Conservation (phyloP, 2,113 vertebrate species). For the Proteles cristata region DNA sequence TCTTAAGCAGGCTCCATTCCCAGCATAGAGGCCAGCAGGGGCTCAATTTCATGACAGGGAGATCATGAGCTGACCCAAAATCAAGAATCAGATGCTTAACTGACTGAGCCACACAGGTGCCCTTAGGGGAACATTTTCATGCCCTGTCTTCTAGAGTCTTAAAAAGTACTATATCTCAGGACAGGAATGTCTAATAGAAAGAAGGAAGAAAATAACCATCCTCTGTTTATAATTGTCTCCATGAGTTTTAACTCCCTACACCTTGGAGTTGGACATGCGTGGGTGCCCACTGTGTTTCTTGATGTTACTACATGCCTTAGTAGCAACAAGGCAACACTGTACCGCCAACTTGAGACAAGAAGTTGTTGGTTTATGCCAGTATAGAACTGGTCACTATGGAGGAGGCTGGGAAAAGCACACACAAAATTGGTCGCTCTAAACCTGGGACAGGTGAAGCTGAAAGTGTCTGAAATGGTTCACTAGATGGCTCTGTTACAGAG, state of each 20-base stretch:
- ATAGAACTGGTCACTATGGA: background rate
- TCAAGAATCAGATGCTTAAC: too few relatives aligned
- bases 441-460: background rate
- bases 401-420: background rate
- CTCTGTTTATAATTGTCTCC: background rate
- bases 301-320: background rate
- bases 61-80: too few relatives aligned
- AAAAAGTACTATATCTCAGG: background rate
- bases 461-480: background rate
- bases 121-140: background rate
- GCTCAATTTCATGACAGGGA: too few relatives aligned
- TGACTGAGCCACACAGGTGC: too few relatives aligned
- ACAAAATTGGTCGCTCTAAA: background rate
- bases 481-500: background rate
- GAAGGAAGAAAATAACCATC: background rate
- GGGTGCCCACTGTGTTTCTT: accelerated
- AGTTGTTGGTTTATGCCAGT: accelerated
- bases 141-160: background rate
- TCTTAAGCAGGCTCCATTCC: too few relatives aligned
- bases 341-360: background rate
- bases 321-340: background rate
- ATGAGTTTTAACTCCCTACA: too few relatives aligned
- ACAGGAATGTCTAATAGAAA: background rate
- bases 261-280: background rate
- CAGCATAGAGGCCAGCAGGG: too few relatives aligned